Percentiles rank a stretch among this genome's conserved stretches.
These are phyloP conservation scores for Sebastiscus albofasciatus DNA, from an alignment of 2,797 vertebrate genomes.

Conservation along the genomic window DNA sequence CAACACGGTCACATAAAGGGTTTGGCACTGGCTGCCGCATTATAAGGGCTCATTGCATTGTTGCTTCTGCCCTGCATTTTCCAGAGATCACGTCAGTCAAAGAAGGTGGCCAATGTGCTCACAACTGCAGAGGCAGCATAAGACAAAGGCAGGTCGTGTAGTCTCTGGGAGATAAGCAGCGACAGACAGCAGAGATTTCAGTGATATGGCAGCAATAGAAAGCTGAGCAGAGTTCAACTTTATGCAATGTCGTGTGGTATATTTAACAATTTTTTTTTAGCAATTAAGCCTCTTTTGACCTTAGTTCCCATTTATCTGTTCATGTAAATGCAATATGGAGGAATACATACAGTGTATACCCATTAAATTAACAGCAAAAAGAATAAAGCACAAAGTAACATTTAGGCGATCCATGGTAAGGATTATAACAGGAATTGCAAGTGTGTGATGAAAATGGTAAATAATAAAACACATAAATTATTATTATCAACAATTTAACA, in stretches of 20 bases:
- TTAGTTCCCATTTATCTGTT: neutral
- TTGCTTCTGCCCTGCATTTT: conserved; percentile 13
- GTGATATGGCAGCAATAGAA: conserved; percentile 32
- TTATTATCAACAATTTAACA: neutral
- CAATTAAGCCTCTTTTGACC: neutral
- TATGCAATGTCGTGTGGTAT: neutral
- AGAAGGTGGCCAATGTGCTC: neutral
- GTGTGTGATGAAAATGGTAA: no score
- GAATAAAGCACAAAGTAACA: no score
- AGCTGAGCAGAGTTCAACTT: conserved; percentile 7
- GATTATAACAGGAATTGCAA: no score
- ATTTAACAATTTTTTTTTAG: neutral
- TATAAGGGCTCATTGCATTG: neutral
- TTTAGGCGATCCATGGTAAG: no score
- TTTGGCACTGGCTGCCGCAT: neutral
- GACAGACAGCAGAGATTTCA: conserved; percentile 18
- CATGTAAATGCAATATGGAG: neutral
- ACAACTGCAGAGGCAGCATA: neutral
- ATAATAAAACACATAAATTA: neutral
- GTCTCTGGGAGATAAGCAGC: conserved; percentile 27
- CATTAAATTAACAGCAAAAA: no score
- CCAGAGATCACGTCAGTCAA: conserved; percentile 9
- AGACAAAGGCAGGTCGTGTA: conserved; percentile 29
- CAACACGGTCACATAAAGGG: conserved; percentile 16
- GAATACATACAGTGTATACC: no score